phyloP scores from a whole-genome alignment of 1,140 invertebrate genomes.

The Helicoverpa zea region DNA sequence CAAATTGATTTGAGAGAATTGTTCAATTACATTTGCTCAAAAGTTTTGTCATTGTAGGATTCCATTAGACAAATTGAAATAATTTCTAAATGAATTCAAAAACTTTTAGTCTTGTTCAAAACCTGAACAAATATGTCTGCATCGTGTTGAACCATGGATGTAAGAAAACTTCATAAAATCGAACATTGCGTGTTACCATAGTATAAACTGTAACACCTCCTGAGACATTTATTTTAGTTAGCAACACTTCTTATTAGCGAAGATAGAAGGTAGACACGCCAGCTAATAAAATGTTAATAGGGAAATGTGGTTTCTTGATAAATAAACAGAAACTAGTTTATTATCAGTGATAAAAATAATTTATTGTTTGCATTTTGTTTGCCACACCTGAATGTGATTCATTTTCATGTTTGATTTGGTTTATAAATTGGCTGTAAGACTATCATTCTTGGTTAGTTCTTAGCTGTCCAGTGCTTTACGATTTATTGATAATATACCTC shows the following conservation, averaged over 20 bases:
- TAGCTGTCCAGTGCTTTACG: too few relatives aligned
- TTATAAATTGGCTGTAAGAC: too few relatives aligned
- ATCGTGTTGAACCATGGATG: slow-evolving; percentile 31
- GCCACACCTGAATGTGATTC: slow-evolving; percentile 3
- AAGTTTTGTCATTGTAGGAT: too few relatives aligned
- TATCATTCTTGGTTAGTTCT: too few relatives aligned
- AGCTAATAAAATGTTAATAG: slow-evolving; percentile 70
- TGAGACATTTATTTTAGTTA: slow-evolving; percentile 79
- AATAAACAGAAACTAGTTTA: slow-evolving; percentile 54
- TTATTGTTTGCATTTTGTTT: slow-evolving; percentile 30
- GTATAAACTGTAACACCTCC: slow-evolving; percentile 78
- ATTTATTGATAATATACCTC: too few relatives aligned
- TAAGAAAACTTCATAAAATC: slow-evolving; percentile 60
- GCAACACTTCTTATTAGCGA: slow-evolving; percentile 70
- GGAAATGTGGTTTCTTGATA: slow-evolving; percentile 68
- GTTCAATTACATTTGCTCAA: too few relatives aligned
- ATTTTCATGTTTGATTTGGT: not conserved
- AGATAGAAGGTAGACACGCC: slow-evolving; percentile 74
- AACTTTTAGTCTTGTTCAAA: not conserved
- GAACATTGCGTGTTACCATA: slow-evolving; percentile 74
- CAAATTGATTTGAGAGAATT: too few relatives aligned
- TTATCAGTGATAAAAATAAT: slow-evolving; percentile 29
- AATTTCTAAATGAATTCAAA: not conserved
- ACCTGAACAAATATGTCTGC: slow-evolving; percentile 32
- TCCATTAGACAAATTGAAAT: too few relatives aligned